Conservation (phyloP, 2,113 vertebrate genomes). For the Serinus canaria region DNA sequence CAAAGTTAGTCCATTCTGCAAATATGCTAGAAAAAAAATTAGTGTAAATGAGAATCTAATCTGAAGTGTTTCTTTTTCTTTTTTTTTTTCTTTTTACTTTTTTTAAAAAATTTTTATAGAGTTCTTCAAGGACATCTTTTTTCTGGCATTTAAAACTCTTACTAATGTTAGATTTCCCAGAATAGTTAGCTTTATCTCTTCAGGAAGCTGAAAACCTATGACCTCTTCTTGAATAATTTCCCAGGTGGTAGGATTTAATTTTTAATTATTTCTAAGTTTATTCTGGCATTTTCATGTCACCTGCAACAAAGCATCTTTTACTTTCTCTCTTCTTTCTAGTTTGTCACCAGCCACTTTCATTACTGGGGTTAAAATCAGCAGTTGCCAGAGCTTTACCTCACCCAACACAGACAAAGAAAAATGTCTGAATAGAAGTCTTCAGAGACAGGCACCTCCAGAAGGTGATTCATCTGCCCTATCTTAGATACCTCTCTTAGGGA, state of each 20-base stretch:
- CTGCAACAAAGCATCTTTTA: slow-evolving; percentile 6
- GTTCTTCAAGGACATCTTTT: slow-evolving; percentile 12
- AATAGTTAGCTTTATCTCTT: slow-evolving; percentile 3
- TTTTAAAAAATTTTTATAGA: background rate
- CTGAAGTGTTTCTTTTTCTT: background rate
- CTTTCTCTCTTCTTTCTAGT: background rate
- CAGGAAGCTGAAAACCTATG: background rate
- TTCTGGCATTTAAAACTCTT: slow-evolving; percentile 20
- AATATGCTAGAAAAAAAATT: background rate
- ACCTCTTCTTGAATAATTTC: slow-evolving; percentile 28
- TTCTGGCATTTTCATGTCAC: slow-evolving; percentile 13
- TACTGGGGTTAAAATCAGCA: slow-evolving; percentile 19
- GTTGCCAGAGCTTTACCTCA: slow-evolving; percentile 18
- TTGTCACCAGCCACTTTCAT: background rate
- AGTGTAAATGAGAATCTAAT: background rate
- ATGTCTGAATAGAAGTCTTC: slow-evolving; percentile 44
- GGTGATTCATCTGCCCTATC: slow-evolving; percentile 49
- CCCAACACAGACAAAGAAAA: slow-evolving; percentile 25
- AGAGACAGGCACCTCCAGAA: slow-evolving; percentile 32
- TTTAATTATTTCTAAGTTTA: slow-evolving; percentile 32
- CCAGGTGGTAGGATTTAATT: background rate
- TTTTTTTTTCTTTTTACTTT: background rate
- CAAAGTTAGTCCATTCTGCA: background rate
- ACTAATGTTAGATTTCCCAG: slow-evolving; percentile 11
- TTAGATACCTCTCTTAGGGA: slow-evolving; percentile 38